Evolutionary conservation across 2,888 invertebrate genomes (phyloP).

Genomic region (Lymantria dispar): DNA sequence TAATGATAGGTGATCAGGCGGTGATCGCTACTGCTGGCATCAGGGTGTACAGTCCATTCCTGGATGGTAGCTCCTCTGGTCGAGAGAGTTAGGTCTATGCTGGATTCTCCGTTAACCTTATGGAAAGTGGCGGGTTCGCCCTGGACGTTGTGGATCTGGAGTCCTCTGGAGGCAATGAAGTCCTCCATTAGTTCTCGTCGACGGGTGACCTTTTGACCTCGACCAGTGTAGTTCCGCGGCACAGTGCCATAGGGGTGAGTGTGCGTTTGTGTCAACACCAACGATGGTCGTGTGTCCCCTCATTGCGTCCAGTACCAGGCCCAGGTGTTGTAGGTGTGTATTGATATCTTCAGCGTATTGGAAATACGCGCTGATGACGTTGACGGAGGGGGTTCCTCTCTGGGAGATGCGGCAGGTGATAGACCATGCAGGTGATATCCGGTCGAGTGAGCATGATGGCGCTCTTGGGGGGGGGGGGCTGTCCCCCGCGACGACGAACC

Average conservation of each 20-base stretch:
- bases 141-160: background rate
- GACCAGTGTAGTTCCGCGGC: background rate
- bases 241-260: background rate
- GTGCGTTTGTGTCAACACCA: background rate
- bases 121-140: constrained; percentile 12
- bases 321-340: background rate
- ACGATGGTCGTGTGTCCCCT: background rate
- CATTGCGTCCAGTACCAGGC: background rate
- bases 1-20: constrained; percentile 12
- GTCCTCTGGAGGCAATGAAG: background rate
- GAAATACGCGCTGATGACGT: background rate
- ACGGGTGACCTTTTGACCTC: background rate
- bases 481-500: background rate
- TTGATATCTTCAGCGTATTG: background rate
- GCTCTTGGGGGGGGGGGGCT: constrained; percentile 15
- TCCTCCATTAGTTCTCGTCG: background rate
- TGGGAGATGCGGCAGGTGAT: constrained; percentile 15
- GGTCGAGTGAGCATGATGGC: constrained; percentile 12
- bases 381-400: too few species aligned
- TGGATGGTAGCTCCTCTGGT: constrained; percentile 8
- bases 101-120: constrained; percentile 16
- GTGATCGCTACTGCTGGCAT: constrained; percentile 24
- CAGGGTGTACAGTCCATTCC: constrained; percentile 23
- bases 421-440: constrained; percentile 4
- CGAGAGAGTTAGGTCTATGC: constrained; percentile 29